Conservation (phyloP, 2,888 invertebrate species). For the Fragum fragum region DNA sequence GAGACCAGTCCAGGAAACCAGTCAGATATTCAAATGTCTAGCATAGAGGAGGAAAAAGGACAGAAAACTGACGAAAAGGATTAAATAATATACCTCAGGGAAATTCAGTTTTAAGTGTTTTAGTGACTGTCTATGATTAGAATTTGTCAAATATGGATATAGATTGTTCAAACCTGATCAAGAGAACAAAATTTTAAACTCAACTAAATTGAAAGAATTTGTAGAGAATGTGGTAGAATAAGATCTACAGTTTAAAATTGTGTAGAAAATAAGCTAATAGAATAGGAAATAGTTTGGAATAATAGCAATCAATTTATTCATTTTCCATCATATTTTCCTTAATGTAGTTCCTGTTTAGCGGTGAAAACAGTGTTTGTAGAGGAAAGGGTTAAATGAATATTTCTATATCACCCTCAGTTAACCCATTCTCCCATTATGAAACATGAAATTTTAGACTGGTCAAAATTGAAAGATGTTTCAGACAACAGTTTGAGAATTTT, state of each 20-base stretch:
- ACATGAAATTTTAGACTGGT: too few relatives aligned
- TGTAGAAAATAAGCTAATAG: too few relatives aligned
- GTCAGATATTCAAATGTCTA: constrained; percentile 61
- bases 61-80: constrained; percentile 50
- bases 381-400: too few relatives aligned
- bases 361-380: too few relatives aligned
- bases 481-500: too few relatives aligned
- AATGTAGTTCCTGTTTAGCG: too few relatives aligned
- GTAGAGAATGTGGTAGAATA: not conserved
- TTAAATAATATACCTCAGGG: constrained; percentile 35
- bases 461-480: too few relatives aligned
- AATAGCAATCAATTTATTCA: too few relatives aligned
- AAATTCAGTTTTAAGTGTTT: not conserved
- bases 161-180: not conserved
- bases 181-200: not conserved
- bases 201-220: not conserved
- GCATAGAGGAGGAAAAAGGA: constrained; percentile 61
- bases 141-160: not conserved
- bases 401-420: too few relatives aligned
- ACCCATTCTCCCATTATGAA: too few relatives aligned
- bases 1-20: constrained; percentile 40
- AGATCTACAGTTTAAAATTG: not conserved
- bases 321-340: too few relatives aligned
- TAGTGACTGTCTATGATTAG: not conserved
- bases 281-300: too few relatives aligned